These are phyloP conservation scores for Saturnia japonica DNA, from an alignment of 2,888 invertebrate genomes.

Conservation along the genomic window DNA sequence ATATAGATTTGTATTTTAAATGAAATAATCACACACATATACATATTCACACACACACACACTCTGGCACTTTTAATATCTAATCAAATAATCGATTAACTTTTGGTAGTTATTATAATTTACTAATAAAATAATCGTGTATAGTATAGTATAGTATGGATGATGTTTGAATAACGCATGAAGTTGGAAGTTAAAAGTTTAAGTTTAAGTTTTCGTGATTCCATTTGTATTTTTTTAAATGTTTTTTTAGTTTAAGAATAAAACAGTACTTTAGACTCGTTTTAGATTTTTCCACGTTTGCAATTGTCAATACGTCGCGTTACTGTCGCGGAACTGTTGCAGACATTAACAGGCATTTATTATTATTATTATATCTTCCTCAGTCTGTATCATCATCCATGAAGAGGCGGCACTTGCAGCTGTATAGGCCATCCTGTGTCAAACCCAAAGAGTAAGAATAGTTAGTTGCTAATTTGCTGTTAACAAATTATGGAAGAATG, in stretches of 20 bases:
- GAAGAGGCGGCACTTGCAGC: slow-evolving; percentile 58
- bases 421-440: slow-evolving; percentile 25
- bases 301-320: no score
- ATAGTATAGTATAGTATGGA: no score
- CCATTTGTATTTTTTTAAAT: no score
- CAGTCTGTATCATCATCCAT: slow-evolving; percentile 51
- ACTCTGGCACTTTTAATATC: no score
- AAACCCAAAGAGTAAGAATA: slow-evolving; percentile 21
- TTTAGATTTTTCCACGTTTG: no score
- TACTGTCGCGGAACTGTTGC: background rate
- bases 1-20: slow-evolving; percentile 29
- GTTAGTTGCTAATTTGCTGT: background rate
- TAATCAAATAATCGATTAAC: background rate
- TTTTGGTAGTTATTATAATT: background rate
- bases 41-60: no score
- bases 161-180: no score
- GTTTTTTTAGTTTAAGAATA: no score
- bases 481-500: background rate
- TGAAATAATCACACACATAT: background rate
- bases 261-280: no score
- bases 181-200: no score
- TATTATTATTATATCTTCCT: slow-evolving; percentile 32
- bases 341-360: background rate
- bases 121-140: no score
- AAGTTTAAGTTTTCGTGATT: no score